These are phyloP conservation scores for Pempheris klunzingeri DNA, from an alignment of 2,797 vertebrate genomes.

Conservation along the genomic window DNA sequence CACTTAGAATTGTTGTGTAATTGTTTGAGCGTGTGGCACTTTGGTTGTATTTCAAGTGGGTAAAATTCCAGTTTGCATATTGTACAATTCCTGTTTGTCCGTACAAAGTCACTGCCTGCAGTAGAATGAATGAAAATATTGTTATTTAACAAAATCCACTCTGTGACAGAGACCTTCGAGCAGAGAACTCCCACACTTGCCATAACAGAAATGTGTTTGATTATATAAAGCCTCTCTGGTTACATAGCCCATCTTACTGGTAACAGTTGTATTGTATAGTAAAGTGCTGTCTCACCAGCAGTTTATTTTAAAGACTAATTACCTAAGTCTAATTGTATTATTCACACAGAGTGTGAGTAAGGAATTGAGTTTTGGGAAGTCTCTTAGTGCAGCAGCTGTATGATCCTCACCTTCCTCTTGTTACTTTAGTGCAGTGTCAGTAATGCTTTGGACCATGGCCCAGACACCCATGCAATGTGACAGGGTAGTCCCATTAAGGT, in stretches of 20 bases:
- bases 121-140: conserved; percentile 24
- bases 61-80: conserved; percentile 52
- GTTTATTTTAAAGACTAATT: conserved; percentile 60
- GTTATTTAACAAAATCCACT: conserved; percentile 23
- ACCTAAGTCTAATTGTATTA: conserved; percentile 54
- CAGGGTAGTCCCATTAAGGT: conserved; percentile 80
- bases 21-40: conserved; percentile 72
- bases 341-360: conserved; percentile 44
- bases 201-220: conserved; percentile 21
- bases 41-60: conserved; percentile 59
- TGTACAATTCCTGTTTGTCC: conserved; percentile 21
- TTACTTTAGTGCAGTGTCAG: conserved; percentile 77
- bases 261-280: conserved; percentile 21
- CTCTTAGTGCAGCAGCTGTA: conserved; percentile 58
- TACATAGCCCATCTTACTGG: conserved; percentile 7
- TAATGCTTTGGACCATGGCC: conserved; percentile 77
- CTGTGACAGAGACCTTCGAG: conserved; percentile 7
- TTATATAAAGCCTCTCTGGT: conserved; percentile 26
- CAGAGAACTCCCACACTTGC: conserved; percentile 3
- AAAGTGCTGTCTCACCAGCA: conserved; percentile 46
- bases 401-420: conserved; percentile 74
- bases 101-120: background rate
- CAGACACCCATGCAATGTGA: conserved; percentile 77
- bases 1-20: conserved; percentile 75
- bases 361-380: conserved; percentile 66